Evolutionary conservation across 2,888 invertebrate genomes (phyloP).

Genomic region (Uloborus plumipes): DNA sequence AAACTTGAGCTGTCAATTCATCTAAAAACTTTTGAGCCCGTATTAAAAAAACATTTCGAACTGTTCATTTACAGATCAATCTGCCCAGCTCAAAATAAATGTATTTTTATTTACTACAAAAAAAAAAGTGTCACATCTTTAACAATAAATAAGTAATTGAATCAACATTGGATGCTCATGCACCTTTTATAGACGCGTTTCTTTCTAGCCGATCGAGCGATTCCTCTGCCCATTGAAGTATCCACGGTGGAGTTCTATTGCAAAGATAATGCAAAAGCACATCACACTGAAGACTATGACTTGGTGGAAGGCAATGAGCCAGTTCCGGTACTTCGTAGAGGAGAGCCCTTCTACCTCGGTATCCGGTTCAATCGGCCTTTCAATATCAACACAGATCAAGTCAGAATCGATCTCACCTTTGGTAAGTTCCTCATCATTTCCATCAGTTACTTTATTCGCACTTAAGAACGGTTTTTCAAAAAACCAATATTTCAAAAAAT

Average conservation of each 20-base stretch:
- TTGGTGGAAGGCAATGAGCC: conserved; percentile 71
- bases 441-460: too few species aligned
- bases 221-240: conserved; percentile 49
- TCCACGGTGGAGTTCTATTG: conserved; percentile 77
- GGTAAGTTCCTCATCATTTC: conserved; percentile 33
- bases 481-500: too few species aligned
- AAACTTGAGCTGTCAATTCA: too few species aligned
- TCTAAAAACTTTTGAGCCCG: too few species aligned
- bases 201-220: conserved; percentile 26
- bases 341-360: conserved; percentile 80
- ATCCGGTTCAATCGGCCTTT: conserved; percentile 82
- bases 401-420: conserved; percentile 72
- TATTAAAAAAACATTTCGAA: too few species aligned
- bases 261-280: conserved; percentile 78
- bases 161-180: not conserved
- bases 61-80: too few species aligned
- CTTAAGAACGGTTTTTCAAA: too few species aligned
- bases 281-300: conserved; percentile 80
- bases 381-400: conserved; percentile 80
- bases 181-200: not conserved
- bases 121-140: too few species aligned
- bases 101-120: too few species aligned
- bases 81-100: too few species aligned
- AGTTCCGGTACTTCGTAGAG: conserved; percentile 79
- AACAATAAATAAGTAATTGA: too few species aligned